phyloP scores from a whole-genome alignment of 2,888 invertebrate species.

The Quadroppia sp. region DNA sequence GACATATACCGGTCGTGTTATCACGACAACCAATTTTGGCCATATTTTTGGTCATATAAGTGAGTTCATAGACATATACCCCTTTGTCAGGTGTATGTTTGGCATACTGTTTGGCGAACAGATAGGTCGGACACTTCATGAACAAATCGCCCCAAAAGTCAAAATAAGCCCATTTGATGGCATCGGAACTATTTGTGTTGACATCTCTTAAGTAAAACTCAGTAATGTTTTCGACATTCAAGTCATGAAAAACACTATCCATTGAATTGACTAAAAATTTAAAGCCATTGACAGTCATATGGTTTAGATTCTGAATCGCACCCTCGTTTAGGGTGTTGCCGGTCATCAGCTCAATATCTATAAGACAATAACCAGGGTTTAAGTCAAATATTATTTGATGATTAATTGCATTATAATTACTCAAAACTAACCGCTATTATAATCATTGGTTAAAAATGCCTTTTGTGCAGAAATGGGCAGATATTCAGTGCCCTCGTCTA shows the following conservation, averaged over 20 bases:
- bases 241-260: background rate
- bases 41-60: background rate
- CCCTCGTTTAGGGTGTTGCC: no score
- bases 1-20: slow-evolving; percentile 19
- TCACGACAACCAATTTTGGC: background rate
- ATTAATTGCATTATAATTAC: no score
- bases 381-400: no score
- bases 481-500: slow-evolving; percentile 6
- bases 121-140: slow-evolving; percentile 24
- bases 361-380: no score
- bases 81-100: background rate
- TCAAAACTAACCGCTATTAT: no score
- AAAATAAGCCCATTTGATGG: background rate
- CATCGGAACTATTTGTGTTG: background rate
- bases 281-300: background rate
- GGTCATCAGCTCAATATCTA: no score
- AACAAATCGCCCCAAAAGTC: background rate
- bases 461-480: background rate
- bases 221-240: background rate
- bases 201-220: background rate
- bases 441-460: no score
- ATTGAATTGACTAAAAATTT: background rate
- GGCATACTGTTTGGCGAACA: slow-evolving; percentile 26
- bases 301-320: background rate
- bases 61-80: background rate